Evolutionary conservation across 1,140 invertebrate species (phyloP).

Genomic region (Platyscapa corneri): DNA sequence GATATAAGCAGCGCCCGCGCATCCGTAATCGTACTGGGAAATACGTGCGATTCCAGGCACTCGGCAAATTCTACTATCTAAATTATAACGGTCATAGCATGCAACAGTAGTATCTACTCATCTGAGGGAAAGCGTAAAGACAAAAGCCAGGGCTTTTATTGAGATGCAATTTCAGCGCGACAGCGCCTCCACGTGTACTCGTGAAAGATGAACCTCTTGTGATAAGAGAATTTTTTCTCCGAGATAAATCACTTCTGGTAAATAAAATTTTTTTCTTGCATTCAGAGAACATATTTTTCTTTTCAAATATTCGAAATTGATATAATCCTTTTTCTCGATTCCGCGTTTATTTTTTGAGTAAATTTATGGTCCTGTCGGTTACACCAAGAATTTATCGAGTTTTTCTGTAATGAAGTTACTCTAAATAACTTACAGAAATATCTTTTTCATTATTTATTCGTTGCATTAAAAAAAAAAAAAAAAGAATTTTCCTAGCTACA

Average conservation of each 20-base stretch:
- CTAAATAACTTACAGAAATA: background rate
- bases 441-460: background rate
- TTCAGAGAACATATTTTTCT: background rate
- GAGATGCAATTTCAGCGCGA: background rate
- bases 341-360: background rate
- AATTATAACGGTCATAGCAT: slow-evolving; percentile 16
- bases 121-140: background rate
- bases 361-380: background rate
- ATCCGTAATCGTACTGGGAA: slow-evolving; percentile 1
- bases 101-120: background rate
- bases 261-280: background rate
- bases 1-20: background rate
- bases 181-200: background rate
- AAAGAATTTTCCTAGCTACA: background rate
- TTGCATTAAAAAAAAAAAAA: background rate
- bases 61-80: background rate
- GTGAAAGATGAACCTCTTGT: background rate
- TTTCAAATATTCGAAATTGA: background rate
- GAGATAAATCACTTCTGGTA: background rate
- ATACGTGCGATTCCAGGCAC: slow-evolving; percentile 26
- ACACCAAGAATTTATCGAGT: background rate
- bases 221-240: background rate
- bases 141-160: background rate
- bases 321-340: background rate
- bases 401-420: background rate